Base-by-base conservation (phyloP, 2,113 vertebrate species). In the Vulpes ferrilata region DNA sequence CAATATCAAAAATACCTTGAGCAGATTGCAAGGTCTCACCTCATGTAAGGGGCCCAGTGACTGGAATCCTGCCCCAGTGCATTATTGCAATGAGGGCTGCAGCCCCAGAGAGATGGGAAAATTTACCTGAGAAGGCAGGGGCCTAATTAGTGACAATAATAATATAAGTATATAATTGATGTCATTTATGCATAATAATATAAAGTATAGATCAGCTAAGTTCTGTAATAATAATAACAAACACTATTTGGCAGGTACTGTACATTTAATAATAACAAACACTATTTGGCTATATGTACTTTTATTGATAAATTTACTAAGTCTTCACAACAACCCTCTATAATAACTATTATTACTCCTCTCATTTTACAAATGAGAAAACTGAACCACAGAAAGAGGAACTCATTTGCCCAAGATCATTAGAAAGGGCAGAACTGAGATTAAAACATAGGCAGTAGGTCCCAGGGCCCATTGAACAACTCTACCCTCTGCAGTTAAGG, bases 361-460 rank as follows among this genome's bases (percentile, higher is more conserved):
- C 71, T 79, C 67, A 69, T 93, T 87, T 90, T 93, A 76, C 57
- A 55, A 23, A 65, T 60, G 17, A 43, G 60, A 64, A 87, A 90
- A 82, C 32, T 71, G 22, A 87, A 55, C 76, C 60, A 83, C n/a
- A 64, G 60, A 73, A 92, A 67, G 22, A 19, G 43, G 30, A 73
- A 35, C 3, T 57, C 53, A 87, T 32, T 79, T 94, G 15, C 32
- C n/a, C 27, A 53, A 78, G 80, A 0, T 80, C 91, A 69, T 69
- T 62, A 80, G 48, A 23, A 94, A 73, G 43, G 11, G 30, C 38
- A 96, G 71, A 64, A 13, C 79, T 89, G 38, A 55, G 23, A 62
- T 79, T 84, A 90, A 90, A 89, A 53, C 23, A 22, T 74, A 62
- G 65, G 48, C 74, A 20, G 6, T 20, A n/a, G 23, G 35, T 69